These are phyloP conservation scores for Rhabditoides inermis DNA, from an alignment of 2,888 invertebrate genomes.

Conservation along the genomic window DNA sequence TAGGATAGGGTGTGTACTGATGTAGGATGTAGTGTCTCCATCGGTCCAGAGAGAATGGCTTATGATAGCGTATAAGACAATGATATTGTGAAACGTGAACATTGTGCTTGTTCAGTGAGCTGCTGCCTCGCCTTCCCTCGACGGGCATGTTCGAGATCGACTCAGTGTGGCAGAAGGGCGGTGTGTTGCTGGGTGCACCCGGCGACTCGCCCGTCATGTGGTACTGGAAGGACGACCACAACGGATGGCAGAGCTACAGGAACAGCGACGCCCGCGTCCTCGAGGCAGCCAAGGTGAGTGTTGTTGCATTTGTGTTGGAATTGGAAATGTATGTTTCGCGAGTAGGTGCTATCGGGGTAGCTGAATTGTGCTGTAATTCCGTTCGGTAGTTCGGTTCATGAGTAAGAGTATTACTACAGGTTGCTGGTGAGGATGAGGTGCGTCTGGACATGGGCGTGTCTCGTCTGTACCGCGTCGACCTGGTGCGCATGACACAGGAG, in stretches of 20 bases:
- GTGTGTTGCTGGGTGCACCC: no score
- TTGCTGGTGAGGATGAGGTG: no score
- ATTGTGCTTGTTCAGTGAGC: constrained; percentile 65
- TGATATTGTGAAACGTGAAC: no score
- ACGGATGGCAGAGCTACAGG: constrained; percentile 15
- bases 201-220: constrained; percentile 7
- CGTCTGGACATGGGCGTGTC: no score
- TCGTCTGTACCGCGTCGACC: constrained; percentile 90
- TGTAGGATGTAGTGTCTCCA: no score
- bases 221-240: constrained; percentile 17
- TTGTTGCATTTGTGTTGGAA: neutral
- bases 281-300: constrained; percentile 12
- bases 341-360: neutral
- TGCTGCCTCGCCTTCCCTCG: constrained; percentile 87
- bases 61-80: no score
- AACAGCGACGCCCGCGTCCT: constrained; percentile 11
- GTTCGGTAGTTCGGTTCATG: no score
- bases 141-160: constrained; percentile 93
- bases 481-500: constrained; percentile 93
- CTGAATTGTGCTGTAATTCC: no score
- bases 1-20: no score
- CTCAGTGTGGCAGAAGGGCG: constrained; percentile 52
- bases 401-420: no score
- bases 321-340: neutral
- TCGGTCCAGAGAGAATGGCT: no score